These are phyloP conservation scores for Chloropsis cyanopogon DNA, from an alignment of 2,113 vertebrate genomes.

Conservation along the genomic window DNA sequence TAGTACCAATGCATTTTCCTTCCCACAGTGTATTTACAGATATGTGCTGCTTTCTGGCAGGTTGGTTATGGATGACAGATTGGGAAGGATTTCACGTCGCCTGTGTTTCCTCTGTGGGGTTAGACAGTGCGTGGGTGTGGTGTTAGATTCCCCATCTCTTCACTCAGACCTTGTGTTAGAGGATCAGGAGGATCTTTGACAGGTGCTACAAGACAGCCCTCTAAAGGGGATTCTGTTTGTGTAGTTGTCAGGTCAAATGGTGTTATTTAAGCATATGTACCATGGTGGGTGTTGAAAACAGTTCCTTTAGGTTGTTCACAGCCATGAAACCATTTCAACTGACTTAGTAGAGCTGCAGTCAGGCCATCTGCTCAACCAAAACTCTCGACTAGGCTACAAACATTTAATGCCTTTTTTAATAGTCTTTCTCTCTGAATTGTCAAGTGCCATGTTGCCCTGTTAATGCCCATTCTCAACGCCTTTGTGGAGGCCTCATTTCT, in stretches of 20 bases:
- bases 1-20: slow-evolving; percentile 63
- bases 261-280: slow-evolving; percentile 54
- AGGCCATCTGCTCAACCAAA: background rate
- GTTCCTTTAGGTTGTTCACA: slow-evolving; percentile 5
- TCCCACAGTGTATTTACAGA: slow-evolving; percentile 41
- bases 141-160: slow-evolving; percentile 37
- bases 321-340: slow-evolving; percentile 2
- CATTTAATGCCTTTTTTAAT: background rate
- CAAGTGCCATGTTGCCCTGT: background rate
- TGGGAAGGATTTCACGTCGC: slow-evolving; percentile 55
- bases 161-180: slow-evolving; percentile 8
- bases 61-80: slow-evolving; percentile 53
- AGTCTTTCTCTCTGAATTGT: background rate
- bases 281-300: slow-evolving; percentile 45
- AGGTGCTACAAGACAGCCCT: slow-evolving; percentile 26
- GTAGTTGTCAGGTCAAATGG: slow-evolving; percentile 25
- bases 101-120: slow-evolving; percentile 62
- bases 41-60: slow-evolving; percentile 63
- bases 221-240: slow-evolving; percentile 55
- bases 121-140: background rate
- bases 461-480: background rate
- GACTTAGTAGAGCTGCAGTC: background rate
- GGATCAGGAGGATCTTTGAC: slow-evolving; percentile 39
- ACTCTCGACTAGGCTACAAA: background rate
- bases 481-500: background rate